Conservation (phyloP, 35 echinoderm and acorn worm genomes). For the Anneissia japonica region DNA sequence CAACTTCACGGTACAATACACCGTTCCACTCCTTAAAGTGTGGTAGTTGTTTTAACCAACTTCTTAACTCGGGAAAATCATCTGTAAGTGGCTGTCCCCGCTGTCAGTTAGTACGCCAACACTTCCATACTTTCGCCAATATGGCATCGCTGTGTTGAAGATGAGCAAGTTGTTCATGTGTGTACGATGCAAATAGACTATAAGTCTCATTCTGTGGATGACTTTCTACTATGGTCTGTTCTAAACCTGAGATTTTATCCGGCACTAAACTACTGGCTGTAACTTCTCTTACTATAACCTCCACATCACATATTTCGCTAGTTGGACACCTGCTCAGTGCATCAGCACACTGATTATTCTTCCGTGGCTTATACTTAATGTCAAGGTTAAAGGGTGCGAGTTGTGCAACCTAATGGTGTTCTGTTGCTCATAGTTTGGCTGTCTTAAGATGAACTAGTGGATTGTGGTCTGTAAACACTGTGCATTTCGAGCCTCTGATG, state of each 20-base stretch:
- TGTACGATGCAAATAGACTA: background rate
- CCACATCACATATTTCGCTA: background rate
- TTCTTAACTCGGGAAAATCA: background rate
- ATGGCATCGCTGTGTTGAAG: slow-evolving; percentile 18
- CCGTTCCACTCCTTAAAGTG: background rate
- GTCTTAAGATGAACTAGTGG: background rate
- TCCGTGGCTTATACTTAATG: slow-evolving; percentile 12
- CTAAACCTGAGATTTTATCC: no score
- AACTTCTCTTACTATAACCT: background rate
- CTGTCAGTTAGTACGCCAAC: slow-evolving; percentile 5
- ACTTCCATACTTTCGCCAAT: background rate
- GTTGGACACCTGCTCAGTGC: slow-evolving; percentile 13
- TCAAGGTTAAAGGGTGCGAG: background rate
- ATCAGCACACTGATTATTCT: slow-evolving; percentile 17
- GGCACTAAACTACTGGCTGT: background rate
- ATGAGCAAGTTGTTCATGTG: background rate
- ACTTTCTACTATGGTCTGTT: no score
- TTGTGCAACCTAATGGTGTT: background rate
- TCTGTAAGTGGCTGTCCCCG: background rate
- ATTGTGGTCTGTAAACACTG: background rate
- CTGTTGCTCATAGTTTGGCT: background rate
- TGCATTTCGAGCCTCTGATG: background rate
- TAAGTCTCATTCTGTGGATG: no score
- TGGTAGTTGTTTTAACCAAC: slow-evolving; percentile 13
- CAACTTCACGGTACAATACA: slow-evolving; percentile 5